Percentiles rank a stretch among this genome's conserved stretches.
Conservation (phyloP, 2,888 invertebrate genomes). For the Aphodius sticticus region DNA sequence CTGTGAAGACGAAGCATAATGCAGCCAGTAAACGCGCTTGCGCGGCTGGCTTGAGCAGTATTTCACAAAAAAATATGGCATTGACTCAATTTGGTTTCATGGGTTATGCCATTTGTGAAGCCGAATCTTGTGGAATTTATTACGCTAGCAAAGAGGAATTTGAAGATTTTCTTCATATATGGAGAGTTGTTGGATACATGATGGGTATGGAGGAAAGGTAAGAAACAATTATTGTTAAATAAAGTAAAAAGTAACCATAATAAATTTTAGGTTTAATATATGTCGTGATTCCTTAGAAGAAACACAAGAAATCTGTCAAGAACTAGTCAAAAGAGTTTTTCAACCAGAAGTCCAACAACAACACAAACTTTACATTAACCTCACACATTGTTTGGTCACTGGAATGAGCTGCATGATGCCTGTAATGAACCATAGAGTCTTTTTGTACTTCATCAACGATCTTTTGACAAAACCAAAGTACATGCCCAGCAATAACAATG, state of each 20-base stretch:
- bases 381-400: conserved; percentile 70
- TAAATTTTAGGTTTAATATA: conserved; percentile 70
- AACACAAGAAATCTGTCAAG: conserved; percentile 68
- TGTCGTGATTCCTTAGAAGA: conserved; percentile 71
- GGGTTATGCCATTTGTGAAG: conserved; percentile 73
- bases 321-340: conserved; percentile 68
- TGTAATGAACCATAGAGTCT: conserved; percentile 65
- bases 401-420: conserved; percentile 77
- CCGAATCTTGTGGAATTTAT: conserved; percentile 71
- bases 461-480: conserved; percentile 32
- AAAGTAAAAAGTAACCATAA: background rate
- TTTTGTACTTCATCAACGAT: conserved; percentile 59
- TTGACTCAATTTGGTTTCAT: conserved; percentile 89
- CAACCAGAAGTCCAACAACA: conserved; percentile 68
- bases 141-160: conserved; percentile 69
- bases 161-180: conserved; percentile 81
- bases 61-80: conserved; percentile 85
- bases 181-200: conserved; percentile 83
- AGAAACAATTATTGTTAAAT: conserved; percentile 39
- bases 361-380: conserved; percentile 69
- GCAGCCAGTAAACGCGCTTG: conserved; percentile 65
- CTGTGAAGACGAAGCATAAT: conserved; percentile 73
- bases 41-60: conserved; percentile 62
- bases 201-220: conserved; percentile 85
- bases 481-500: conserved; percentile 34